A percentile compares a stretch with the other conserved stretches of the same genome.
Evolutionary conservation across 2,797 vertebrate genomes (phyloP).

Genomic region (Malurus splendens): DNA sequence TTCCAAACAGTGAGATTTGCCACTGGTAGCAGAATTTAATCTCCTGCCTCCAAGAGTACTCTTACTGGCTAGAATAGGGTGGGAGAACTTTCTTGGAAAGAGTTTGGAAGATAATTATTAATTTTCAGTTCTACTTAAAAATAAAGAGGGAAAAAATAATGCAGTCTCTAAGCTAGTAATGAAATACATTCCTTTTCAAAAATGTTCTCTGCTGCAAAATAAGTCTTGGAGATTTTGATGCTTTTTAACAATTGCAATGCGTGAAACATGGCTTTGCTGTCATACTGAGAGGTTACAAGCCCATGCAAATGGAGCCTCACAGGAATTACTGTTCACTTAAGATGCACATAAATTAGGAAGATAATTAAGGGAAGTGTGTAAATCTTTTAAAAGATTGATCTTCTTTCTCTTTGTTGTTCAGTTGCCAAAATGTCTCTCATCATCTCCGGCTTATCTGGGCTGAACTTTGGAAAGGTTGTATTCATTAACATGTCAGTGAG

Average conservation of each 20-base stretch:
- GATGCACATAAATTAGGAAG: background rate
- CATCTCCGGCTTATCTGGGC: background rate
- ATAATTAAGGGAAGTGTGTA: conserved; percentile 14
- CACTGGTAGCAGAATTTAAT: background rate
- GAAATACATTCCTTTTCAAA: background rate
- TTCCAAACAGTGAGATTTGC: background rate
- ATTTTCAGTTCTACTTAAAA: background rate
- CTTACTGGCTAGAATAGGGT: background rate
- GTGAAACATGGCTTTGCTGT: background rate
- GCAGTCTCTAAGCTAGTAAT: background rate
- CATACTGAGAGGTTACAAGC: background rate
- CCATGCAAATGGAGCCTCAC: background rate
- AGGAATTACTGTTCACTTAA: background rate
- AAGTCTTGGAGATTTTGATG: background rate
- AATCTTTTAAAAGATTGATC: conserved; percentile 8
- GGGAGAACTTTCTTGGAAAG: background rate
- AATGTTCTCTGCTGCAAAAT: background rate
- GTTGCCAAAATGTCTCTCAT: background rate
- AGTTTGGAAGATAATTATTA: background rate
- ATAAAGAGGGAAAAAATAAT: background rate
- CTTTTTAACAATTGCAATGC: background rate
- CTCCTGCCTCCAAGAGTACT: background rate
- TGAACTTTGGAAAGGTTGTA: background rate
- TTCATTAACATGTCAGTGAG: background rate
- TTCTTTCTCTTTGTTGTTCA: background rate